These are phyloP conservation scores for Lysandra bellargus DNA, from an alignment of 2,888 invertebrate species.

Conservation along the genomic window DNA sequence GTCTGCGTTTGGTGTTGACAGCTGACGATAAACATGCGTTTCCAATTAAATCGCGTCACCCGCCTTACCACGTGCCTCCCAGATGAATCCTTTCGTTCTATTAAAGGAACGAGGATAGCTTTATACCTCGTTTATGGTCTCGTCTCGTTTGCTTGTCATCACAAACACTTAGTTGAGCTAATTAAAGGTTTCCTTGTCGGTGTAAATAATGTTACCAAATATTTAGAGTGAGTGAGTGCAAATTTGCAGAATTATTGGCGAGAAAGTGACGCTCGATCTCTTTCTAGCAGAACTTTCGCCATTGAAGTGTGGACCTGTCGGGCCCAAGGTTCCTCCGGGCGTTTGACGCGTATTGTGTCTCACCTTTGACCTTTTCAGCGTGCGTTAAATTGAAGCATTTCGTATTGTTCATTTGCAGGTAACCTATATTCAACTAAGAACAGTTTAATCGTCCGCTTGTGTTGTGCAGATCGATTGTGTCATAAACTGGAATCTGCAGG, in stretches of 20 bases:
- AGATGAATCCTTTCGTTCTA: conserved; percentile 29
- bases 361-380: conserved; percentile 28
- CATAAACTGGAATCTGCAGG: background rate
- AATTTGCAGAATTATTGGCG: background rate
- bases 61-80: conserved; percentile 18
- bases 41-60: conserved; percentile 10
- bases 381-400: conserved; percentile 9
- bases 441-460: conserved; percentile 16
- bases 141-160: background rate
- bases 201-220: background rate
- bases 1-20: conserved; percentile 10
- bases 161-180: background rate
- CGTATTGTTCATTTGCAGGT: background rate
- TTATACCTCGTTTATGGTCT: background rate
- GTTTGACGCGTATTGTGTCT: conserved; percentile 23
- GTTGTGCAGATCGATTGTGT: background rate
- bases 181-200: background rate
- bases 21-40: conserved; percentile 11
- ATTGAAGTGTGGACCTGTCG: conserved; percentile 4
- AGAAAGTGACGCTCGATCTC: conserved; percentile 12
- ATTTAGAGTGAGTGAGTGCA: too few species aligned
- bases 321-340: conserved; percentile 5
- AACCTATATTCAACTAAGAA: conserved; percentile 16
- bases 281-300: conserved; percentile 6
- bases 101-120: conserved; percentile 3